phyloP scores from a whole-genome alignment of 1,140 invertebrate genomes.

The Trigoniulus corallinus region DNA sequence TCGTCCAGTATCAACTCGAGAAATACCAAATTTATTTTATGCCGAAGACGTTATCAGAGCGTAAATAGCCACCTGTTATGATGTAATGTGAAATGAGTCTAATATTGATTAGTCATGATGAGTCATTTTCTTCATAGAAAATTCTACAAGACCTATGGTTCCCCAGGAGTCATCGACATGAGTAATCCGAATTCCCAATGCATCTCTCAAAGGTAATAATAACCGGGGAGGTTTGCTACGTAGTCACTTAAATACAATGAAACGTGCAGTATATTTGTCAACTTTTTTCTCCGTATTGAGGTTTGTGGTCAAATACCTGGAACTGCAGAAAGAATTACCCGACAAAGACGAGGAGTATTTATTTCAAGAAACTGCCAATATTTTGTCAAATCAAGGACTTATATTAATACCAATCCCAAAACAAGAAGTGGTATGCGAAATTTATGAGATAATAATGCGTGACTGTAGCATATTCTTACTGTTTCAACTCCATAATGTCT shows the following conservation, averaged over 20 bases:
- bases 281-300: neutral
- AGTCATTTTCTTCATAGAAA: neutral
- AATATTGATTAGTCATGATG: neutral
- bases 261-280: neutral
- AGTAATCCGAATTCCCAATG: neutral
- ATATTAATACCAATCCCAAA: neutral
- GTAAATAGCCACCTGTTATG: conserved; percentile 33
- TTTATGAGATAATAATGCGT: too few relatives aligned
- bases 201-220: neutral
- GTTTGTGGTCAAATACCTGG: neutral
- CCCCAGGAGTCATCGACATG: neutral
- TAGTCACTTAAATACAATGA: neutral
- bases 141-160: conserved; percentile 1
- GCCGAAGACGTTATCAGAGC: conserved; percentile 67
- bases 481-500: too few relatives aligned
- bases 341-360: neutral
- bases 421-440: too few relatives aligned
- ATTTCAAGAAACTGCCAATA: neutral
- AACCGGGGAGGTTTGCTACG: too few relatives aligned
- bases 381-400: neutral
- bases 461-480: too few relatives aligned
- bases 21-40: conserved; percentile 57
- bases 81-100: neutral
- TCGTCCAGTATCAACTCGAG: conserved; percentile 35
- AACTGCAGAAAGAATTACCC: neutral